phyloP scores from a whole-genome alignment of 37 sponge, comb jelly and placozoan genomes.

The Diacarnus erythraeanus region DNA sequence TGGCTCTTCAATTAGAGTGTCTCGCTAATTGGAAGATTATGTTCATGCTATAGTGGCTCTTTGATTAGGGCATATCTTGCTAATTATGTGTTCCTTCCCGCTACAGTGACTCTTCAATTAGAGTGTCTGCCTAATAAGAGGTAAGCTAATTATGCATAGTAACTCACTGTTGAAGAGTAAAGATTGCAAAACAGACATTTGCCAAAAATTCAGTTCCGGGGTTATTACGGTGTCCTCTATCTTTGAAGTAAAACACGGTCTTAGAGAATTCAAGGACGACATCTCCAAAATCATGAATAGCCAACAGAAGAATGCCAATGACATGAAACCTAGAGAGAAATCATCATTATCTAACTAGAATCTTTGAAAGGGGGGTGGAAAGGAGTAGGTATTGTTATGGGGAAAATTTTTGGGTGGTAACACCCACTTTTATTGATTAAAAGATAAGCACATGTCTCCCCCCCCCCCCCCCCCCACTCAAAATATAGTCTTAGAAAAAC shows the following conservation, averaged over 20 bases:
- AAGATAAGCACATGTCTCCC: too few species aligned
- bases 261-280: slow-evolving; percentile 73
- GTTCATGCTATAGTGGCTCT: neutral
- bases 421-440: too few species aligned
- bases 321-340: slow-evolving; percentile 58
- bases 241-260: slow-evolving; percentile 57
- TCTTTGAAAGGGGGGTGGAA: too few species aligned
- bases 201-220: slow-evolving; percentile 25
- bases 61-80: neutral
- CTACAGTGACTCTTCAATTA: neutral
- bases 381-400: too few species aligned
- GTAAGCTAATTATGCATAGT: neutral
- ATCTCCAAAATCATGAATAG: slow-evolving; percentile 78
- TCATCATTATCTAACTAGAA: neutral
- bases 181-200: slow-evolving; percentile 59
- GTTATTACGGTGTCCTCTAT: slow-evolving; percentile 30
- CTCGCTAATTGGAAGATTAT: neutral
- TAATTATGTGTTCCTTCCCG: neutral
- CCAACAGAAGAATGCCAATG: slow-evolving; percentile 73
- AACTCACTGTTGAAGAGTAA: slow-evolving; percentile 73
- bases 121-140: neutral
- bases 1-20: too few species aligned
- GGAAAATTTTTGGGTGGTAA: too few species aligned
- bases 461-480: too few species aligned
- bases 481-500: too few species aligned